A percentile compares a stretch with the other conserved stretches of the same genome.
Conservation (phyloP, 2,113 vertebrate species). For the Callospermophilus lateralis region DNA sequence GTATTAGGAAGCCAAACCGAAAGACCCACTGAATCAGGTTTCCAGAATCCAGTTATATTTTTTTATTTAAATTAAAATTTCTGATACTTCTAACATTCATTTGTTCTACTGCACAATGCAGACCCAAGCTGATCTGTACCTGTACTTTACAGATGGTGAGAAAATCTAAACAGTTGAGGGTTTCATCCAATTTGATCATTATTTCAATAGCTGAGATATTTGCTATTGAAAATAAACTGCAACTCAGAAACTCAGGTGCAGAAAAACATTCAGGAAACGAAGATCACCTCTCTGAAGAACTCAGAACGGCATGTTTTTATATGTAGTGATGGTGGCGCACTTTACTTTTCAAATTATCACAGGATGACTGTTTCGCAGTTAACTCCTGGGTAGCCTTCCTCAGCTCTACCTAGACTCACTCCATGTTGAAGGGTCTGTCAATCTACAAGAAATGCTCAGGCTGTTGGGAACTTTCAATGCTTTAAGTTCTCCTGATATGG, state of each 20-base stretch:
- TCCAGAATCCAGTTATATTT: neutral
- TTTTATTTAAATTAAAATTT: conserved; percentile 48
- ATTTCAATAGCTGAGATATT: neutral
- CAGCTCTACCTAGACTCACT: accelerated
- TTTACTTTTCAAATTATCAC: neutral
- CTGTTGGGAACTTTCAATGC: neutral
- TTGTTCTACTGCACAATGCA: conserved; percentile 33
- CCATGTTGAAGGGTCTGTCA: neutral
- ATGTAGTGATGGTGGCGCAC: neutral
- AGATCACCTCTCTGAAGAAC: neutral
- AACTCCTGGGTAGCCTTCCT: too few relatives aligned
- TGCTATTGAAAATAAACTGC: neutral
- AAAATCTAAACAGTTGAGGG: neutral
- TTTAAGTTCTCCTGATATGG: neutral
- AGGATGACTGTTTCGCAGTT: neutral
- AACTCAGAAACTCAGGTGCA: neutral
- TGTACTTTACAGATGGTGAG: neutral
- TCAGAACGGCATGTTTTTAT: neutral
- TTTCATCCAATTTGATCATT: neutral
- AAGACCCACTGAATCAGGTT: neutral
- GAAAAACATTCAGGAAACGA: neutral
- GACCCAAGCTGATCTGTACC: neutral
- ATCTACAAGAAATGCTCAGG: neutral
- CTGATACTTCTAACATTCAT: neutral
- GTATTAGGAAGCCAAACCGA: neutral